Conservation (phyloP, 2,888 invertebrate genomes). For the Abrostola tripartita region DNA sequence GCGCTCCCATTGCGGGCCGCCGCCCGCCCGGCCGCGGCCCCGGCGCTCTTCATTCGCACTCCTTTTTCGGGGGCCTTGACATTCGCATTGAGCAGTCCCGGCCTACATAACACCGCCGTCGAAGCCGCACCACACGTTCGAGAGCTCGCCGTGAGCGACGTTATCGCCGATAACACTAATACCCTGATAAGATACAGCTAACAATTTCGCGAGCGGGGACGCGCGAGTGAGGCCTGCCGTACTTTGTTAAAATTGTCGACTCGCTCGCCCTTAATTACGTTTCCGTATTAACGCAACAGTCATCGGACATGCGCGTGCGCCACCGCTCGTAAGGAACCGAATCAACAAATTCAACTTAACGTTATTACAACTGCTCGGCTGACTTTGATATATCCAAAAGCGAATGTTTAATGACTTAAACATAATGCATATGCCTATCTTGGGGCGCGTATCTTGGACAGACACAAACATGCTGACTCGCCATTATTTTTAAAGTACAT, state of each 20-base stretch:
- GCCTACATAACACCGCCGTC: conserved; percentile 19
- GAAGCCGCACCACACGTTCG: conserved; percentile 5
- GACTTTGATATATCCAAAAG: not conserved
- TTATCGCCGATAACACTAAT: conserved; percentile 45
- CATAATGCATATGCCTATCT: no score
- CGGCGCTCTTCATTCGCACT: conserved; percentile 23
- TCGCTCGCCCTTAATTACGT: conserved; percentile 69
- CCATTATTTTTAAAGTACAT: no score
- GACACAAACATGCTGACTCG: no score
- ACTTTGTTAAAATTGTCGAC: conserved; percentile 48
- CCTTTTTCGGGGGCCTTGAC: conserved; percentile 49
- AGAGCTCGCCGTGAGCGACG: conserved; percentile 10
- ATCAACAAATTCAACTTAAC: conserved; percentile 12
- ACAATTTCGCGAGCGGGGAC: not conserved
- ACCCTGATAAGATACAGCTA: conserved; percentile 47
- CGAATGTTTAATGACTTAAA: no score
- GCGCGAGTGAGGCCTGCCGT: conserved; percentile 1
- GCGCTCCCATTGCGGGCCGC: conserved; percentile 66
- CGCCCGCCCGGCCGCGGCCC: conserved; percentile 14
- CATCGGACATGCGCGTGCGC: conserved; percentile 39
- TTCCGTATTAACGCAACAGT: conserved; percentile 71
- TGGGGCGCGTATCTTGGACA: no score
- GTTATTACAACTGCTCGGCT: conserved; percentile 15
- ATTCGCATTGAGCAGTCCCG: conserved; percentile 37
- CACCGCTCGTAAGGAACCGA: conserved; percentile 21